These are phyloP conservation scores for Molanna angustata DNA, from an alignment of 2,888 invertebrate species.

Conservation along the genomic window DNA sequence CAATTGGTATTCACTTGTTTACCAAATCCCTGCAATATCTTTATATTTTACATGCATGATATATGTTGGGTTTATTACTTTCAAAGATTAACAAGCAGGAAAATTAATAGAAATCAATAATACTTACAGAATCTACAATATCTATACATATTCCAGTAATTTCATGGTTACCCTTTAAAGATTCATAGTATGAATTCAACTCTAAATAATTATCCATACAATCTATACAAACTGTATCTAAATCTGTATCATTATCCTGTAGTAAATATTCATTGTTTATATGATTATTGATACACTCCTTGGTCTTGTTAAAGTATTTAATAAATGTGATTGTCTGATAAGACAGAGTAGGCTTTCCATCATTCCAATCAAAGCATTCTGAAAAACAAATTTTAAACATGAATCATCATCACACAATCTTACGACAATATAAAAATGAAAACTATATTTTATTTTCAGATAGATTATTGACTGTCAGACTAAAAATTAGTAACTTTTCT, in stretches of 20 bases:
- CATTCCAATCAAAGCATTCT: conserved; percentile 58
- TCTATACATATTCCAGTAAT: conserved; percentile 65
- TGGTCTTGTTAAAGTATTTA: conserved; percentile 47
- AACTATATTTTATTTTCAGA: no score
- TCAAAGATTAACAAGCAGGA: neutral
- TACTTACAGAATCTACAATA: conserved; percentile 62
- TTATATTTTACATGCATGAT: no score
- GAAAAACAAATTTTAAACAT: conserved; percentile 39
- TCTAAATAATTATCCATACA: conserved; percentile 55
- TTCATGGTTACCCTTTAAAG: conserved; percentile 56
- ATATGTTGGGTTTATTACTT: no score
- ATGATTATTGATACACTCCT: conserved; percentile 43
- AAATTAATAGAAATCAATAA: neutral
- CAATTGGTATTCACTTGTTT: no score
- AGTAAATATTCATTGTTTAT: conserved; percentile 36
- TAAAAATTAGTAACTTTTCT: no score
- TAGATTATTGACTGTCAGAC: no score
- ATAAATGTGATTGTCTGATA: conserved; percentile 53
- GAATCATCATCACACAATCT: no score
- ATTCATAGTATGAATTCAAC: conserved; percentile 57
- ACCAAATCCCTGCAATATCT: no score
- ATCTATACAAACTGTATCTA: conserved; percentile 48
- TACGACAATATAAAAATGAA: no score
- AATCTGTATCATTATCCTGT: conserved; percentile 39
- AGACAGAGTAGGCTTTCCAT: conserved; percentile 46